Evolutionary conservation across 2,797 vertebrate genomes (phyloP), one percentile per base, ranked within the genome.

Genomic region (Muscicapa striata): DNA sequence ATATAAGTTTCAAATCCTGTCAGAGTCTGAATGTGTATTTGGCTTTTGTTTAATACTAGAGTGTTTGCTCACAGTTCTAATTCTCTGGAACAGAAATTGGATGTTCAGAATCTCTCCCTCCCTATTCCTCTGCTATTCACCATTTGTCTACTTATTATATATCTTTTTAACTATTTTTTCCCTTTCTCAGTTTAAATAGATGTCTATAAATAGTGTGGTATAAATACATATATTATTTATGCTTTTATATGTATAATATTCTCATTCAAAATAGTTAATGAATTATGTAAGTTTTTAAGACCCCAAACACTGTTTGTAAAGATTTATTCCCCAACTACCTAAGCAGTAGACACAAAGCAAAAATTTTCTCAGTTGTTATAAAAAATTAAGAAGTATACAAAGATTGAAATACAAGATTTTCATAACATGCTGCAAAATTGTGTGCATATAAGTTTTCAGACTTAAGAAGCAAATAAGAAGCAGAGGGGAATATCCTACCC

Each of bases 61-160:
- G 61, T 97, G 76, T 95, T 96, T 93, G 78, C 83, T 79, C 81
- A 70, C 79, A 85, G 76, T 82, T 80, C 57, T 64, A 43, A 36
- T 51, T 72, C 61, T 96, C 85, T 79, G 85, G 81, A 96, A 90
- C 90, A 96, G 79, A 91, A 97, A 94, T 51, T 86, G 82, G 45
- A 86, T 97, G 84, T 95, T 95, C 90, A 91, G 82, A 91, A 79
- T 90, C 38, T 73, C 73, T 92, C 29, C 55, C 41, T 95, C 69
- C 43, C n/a, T 87, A 66, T 89, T 96, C 57, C 63, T 96, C 89
- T 93, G 82, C 70, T 81, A 32, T 87, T 97, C 69, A n/a, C 18
- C 83, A 55, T 94, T 95, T 95, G 43, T 72, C 66, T 93, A 16
- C 62, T 93, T 97, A 43, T 46, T 95, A 78, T 89, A 69, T 95